phyloP scores from a whole-genome alignment of 2,888 invertebrate genomes.

The Julus scanicus region DNA sequence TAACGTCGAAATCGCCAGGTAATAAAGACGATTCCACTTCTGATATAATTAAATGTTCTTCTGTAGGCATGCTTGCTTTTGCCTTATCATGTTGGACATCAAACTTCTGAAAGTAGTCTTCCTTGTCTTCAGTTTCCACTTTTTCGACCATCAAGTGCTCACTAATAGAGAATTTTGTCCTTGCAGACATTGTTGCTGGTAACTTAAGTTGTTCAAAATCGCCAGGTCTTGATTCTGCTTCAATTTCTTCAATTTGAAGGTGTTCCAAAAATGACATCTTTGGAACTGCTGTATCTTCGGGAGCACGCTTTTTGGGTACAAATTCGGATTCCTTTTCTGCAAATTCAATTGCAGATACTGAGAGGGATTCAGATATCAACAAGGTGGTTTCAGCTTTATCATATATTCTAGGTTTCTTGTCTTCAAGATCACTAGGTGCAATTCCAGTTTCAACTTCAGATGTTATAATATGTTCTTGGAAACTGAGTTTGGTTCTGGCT shows the following conservation, averaged over 20 bases:
- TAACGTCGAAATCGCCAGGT: slow-evolving; percentile 50
- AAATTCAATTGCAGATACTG: slow-evolving; percentile 52
- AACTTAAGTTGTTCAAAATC: slow-evolving; percentile 36
- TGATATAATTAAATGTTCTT: slow-evolving; percentile 56
- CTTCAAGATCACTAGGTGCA: slow-evolving; percentile 50
- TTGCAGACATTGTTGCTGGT: slow-evolving; percentile 60
- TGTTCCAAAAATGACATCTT: slow-evolving; percentile 53
- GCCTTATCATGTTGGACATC: slow-evolving; percentile 51
- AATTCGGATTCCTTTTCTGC: slow-evolving; percentile 56
- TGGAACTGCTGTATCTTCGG: slow-evolving; percentile 49
- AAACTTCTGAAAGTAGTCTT: slow-evolving; percentile 59
- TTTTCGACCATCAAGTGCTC: slow-evolving; percentile 67
- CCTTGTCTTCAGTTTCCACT: slow-evolving; percentile 66
- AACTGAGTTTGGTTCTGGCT: slow-evolving; percentile 58
- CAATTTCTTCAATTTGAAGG: slow-evolving; percentile 56
- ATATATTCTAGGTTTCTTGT: neutral
- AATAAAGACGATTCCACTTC: slow-evolving; percentile 53
- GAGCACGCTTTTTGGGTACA: slow-evolving; percentile 46
- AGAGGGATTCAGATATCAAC: slow-evolving; percentile 50
- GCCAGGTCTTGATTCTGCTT: slow-evolving; percentile 50
- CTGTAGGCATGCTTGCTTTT: slow-evolving; percentile 55
- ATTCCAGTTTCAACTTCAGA: slow-evolving; percentile 56
- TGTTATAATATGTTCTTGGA: slow-evolving; percentile 57
- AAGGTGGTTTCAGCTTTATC: slow-evolving; percentile 54
- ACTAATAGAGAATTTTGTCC: slow-evolving; percentile 62